Conservation (phyloP, 2,797 vertebrate genomes). For the Leptatherina wallacei region DNA sequence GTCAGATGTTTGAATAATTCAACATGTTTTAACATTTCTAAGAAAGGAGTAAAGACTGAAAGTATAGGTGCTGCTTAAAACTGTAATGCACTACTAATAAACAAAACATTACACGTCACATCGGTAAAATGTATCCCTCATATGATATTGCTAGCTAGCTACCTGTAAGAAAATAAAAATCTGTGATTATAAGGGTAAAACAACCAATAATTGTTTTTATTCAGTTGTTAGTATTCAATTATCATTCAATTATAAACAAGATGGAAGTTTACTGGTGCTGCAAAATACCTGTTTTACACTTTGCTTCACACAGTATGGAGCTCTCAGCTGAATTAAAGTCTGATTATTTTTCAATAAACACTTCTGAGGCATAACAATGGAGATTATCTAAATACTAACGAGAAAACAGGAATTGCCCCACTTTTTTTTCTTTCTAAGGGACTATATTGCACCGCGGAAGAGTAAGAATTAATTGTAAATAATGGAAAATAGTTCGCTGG, state of each 20-base stretch:
- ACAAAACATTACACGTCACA: conserved; percentile 1
- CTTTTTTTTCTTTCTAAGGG: conserved; percentile 19
- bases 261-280: conserved; percentile 5
- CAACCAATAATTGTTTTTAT: background rate
- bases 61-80: conserved; percentile 5
- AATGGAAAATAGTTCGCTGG: background rate
- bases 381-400: conserved; percentile 24
- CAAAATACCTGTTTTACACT: conserved; percentile 13
- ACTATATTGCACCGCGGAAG: conserved; percentile 49
- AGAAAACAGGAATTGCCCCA: conserved; percentile 18
- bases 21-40: background rate
- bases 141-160: background rate
- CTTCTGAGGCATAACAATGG: conserved; percentile 14
- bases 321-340: conserved; percentile 18
- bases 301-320: conserved; percentile 1
- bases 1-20: conserved; percentile 16
- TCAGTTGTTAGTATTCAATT: conserved; percentile 21
- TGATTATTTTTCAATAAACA: conserved; percentile 30
- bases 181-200: background rate
- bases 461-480: conserved; percentile 21
- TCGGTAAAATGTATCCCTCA: background rate
- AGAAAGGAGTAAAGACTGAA: background rate
- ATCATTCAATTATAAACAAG: conserved; percentile 19
- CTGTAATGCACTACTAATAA: conserved; percentile 5
- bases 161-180: background rate